Evolutionary conservation across 2,888 invertebrate species (phyloP).

Genomic region (Mythimna loreyi): DNA sequence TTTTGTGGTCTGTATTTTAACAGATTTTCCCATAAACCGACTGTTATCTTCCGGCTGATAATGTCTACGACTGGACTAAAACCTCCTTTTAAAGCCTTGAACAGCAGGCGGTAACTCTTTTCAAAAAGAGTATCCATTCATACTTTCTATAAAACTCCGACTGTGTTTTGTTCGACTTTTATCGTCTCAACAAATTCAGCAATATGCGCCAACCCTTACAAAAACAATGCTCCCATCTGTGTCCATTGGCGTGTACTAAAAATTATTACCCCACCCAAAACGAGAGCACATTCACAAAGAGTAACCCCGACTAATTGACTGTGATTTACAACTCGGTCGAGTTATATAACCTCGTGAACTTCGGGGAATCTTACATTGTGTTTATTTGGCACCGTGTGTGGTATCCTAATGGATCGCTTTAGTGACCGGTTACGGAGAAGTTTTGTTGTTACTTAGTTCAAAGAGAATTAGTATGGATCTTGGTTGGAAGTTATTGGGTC

Average conservation of each 20-base stretch:
- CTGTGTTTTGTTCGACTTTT: not conserved
- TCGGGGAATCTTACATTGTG: conserved; percentile 65
- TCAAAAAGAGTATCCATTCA: not conserved
- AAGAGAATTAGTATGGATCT: conserved; percentile 30
- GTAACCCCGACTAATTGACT: conserved; percentile 75
- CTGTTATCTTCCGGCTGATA: too few relatives aligned
- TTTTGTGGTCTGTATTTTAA: not conserved
- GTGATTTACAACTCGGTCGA: conserved; percentile 83
- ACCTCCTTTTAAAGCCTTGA: not conserved
- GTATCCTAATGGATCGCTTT: conserved; percentile 62
- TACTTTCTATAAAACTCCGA: not conserved
- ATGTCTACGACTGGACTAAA: not conserved
- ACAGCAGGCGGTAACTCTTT: not conserved
- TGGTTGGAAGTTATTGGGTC: conserved; percentile 30
- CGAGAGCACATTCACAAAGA: conserved; percentile 50
- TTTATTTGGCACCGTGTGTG: conserved; percentile 70
- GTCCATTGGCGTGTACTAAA: conserved; percentile 62
- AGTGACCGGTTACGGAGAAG: conserved; percentile 50
- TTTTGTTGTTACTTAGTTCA: conserved; percentile 41
- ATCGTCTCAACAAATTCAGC: conserved; percentile 2
- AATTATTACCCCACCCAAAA: conserved; percentile 59
- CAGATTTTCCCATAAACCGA: not conserved
- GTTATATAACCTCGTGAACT: conserved; percentile 75
- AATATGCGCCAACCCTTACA: conserved; percentile 48
- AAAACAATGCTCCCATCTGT: conserved; percentile 64